Base-by-base conservation (phyloP, 2,797 vertebrate species). In the Lindbergichthys nudifrons region DNA sequence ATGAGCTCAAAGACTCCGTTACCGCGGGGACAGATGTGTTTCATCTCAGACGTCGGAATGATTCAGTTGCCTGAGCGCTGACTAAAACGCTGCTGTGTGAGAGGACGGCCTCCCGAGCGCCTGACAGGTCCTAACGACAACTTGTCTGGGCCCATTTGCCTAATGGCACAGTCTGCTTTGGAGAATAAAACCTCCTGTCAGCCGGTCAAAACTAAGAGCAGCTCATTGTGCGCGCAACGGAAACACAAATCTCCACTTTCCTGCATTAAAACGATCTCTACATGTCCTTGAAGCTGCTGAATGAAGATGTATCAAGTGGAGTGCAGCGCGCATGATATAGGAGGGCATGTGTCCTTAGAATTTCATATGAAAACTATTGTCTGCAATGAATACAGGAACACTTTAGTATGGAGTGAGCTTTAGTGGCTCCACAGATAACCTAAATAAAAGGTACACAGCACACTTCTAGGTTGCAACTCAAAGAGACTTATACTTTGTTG, bases 91-190 rank as follows among this genome's bases (percentile, higher is more conserved):
- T 39, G 64, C 63, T 0, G 68, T 13, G 48, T 10, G 43, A 45
- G 52, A 43, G 48, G 48, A 66, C 59, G 21, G 80, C 61, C 39
- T 75, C 41, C 73, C 0, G 60, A 58, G 66, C 52, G 0, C 62
- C 79, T 83, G 87, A 84, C 80, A 70, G 63, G 65, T 89, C 79
- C 75, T 61, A 72, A 83, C 59, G 61, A 83, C 69, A 48, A 66
- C 73, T 57, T 71, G 83, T 89, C 89, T 70, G 75, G 46, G 52
- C 52, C 81, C 81, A 80, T 90, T 91, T 89, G 80, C 60, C 84
- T 89, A 84, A 91, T 85, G 73, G 87, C 62, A 75, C 48, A 67
- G 70, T 85, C 59, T 26, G 60, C 68, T 82, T 63, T 50, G 46
- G 66, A 58, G 77, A 77, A 76, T 72, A 76, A 88, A 79, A 68